Evolutionary conservation across 2,113 vertebrate species (phyloP).

Genomic region (Labeo rohita): DNA sequence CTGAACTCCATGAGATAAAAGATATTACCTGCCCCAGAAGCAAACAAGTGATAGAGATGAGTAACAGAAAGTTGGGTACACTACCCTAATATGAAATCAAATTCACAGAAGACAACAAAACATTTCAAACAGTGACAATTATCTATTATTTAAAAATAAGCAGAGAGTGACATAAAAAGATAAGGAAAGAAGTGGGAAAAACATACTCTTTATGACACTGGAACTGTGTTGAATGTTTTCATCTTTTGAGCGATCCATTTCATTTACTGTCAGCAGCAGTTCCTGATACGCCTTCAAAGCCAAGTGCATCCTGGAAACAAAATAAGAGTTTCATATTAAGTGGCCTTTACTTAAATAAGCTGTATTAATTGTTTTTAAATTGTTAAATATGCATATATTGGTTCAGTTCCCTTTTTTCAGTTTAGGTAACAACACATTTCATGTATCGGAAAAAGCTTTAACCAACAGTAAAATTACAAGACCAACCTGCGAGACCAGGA

Average conservation of each 20-base stretch:
- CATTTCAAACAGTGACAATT: neutral
- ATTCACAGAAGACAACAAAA: neutral
- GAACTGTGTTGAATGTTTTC: constrained; percentile 86
- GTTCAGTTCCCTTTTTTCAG: neutral
- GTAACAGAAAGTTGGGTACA: neutral
- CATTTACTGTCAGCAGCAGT: constrained; percentile 87
- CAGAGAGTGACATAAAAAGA: neutral
- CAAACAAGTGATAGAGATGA: neutral
- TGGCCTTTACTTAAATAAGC: neutral
- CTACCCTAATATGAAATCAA: no score
- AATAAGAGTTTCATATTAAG: neutral
- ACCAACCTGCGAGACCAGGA: constrained; percentile 91
- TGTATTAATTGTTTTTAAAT: neutral
- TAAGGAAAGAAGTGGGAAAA: no score
- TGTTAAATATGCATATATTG: neutral
- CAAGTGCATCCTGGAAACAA: constrained; percentile 87
- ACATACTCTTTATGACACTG: constrained; percentile 91
- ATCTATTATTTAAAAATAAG: neutral
- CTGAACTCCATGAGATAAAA: constrained; percentile 98
- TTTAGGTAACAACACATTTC: neutral
- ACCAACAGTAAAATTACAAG: neutral
- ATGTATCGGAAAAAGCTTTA: neutral
- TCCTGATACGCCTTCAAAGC: constrained; percentile 96
- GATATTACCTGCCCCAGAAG: constrained; percentile 83
- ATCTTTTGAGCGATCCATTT: constrained; percentile 88